phyloP scores from a whole-genome alignment of 2,797 vertebrate genomes.

The Platyrinchus mystaceus region DNA sequence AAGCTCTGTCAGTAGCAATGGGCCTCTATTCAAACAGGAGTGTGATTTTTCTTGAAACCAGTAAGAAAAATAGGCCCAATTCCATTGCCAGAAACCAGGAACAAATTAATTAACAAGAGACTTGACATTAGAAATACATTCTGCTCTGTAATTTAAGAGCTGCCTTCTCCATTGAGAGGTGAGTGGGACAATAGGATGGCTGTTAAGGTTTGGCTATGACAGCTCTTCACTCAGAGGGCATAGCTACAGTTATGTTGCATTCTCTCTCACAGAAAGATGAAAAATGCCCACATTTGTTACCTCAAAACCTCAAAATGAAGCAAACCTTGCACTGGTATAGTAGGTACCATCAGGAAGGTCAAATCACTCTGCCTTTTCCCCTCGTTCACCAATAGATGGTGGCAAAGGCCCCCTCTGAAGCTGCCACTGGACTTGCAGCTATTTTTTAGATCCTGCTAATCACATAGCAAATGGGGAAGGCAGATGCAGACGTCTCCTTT shows the following conservation, averaged over 20 bases:
- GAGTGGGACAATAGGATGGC: not conserved
- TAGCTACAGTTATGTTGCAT: not conserved
- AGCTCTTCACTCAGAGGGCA: not conserved
- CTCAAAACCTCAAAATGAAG: not conserved
- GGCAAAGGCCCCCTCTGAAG: slow-evolving; percentile 50
- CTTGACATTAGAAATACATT: not conserved
- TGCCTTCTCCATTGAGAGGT: not conserved
- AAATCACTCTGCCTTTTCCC: slow-evolving; percentile 10
- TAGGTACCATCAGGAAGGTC: not conserved
- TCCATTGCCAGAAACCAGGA: not conserved
- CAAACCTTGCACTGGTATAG: not conserved
- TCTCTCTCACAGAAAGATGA: not conserved
- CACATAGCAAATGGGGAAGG: not conserved
- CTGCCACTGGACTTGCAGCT: not conserved
- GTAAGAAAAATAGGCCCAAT: not conserved
- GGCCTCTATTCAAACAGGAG: not conserved
- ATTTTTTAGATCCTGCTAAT: not conserved
- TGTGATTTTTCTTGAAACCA: not conserved
- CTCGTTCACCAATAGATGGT: slow-evolving; percentile 54
- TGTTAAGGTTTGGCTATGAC: not conserved
- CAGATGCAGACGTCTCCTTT: not conserved
- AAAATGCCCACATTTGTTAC: not conserved
- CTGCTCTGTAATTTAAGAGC: not conserved
- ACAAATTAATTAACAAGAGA: not conserved
- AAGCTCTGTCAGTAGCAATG: not conserved